Conservation (phyloP, 2,888 invertebrate species). For the Danaus chrysippus region DNA sequence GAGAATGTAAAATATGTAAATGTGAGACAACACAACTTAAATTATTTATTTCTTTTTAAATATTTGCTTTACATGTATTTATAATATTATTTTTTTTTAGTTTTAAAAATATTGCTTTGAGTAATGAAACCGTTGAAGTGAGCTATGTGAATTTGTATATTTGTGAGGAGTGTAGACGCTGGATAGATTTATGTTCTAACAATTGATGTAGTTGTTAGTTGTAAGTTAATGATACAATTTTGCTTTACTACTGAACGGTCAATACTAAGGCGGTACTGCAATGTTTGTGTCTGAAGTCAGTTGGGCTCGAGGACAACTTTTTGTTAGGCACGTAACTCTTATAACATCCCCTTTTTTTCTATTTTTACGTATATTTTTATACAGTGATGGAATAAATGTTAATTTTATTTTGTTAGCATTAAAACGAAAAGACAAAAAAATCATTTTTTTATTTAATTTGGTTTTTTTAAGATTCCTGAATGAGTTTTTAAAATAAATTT, state of each 20-base stretch:
- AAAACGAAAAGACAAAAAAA: constrained; percentile 77
- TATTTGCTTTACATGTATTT: not conserved
- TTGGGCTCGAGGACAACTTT: constrained; percentile 24
- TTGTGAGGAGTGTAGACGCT: not conserved
- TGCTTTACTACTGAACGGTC: not conserved
- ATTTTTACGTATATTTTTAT: constrained; percentile 77
- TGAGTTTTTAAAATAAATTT: constrained; percentile 73
- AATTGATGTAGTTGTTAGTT: constrained; percentile 19
- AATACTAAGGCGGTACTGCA: constrained; percentile 35
- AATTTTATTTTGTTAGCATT: constrained; percentile 79
- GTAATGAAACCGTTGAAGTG: not conserved
- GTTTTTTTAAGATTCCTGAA: constrained; percentile 56
- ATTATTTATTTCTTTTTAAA: constrained; percentile 4
- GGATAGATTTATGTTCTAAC: constrained; percentile 19
- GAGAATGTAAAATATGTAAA: too few species aligned
- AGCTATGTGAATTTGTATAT: not conserved
- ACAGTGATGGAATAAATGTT: constrained; percentile 76
- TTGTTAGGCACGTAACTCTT: constrained; percentile 47
- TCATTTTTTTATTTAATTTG: constrained; percentile 66
- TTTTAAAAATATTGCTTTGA: not conserved
- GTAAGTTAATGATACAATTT: not conserved
- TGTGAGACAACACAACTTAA: not conserved
- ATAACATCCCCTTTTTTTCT: constrained; percentile 62
- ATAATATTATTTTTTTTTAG: not conserved
- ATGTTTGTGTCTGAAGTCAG: constrained; percentile 28